Base-by-base conservation (phyloP, 1,140 invertebrate genomes). In the Aphaenogaster rudis region DNA sequence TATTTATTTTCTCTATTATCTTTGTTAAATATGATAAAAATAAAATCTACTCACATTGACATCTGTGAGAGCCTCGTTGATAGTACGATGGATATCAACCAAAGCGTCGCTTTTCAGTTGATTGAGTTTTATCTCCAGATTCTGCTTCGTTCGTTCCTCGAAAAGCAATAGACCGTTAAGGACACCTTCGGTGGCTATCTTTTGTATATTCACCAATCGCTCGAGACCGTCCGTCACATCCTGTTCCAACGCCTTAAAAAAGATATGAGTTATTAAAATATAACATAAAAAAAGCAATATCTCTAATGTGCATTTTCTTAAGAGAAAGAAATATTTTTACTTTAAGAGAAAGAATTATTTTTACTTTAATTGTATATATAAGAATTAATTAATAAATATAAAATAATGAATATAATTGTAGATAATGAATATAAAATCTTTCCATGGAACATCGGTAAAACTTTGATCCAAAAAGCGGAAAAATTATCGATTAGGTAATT, bases 41-140 rank as follows among this genome's bases (percentile, higher is more conserved):
- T 48, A n/a, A 67, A n/a, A n/a, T n/a, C 52, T 39, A 42, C 45
- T 69, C 8, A 80, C 78, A 39, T 69, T 36, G 36, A 80, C 5
- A 52, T 80, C 8, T 48, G 52, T 17, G 7, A 69, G 9, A 39
- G 63, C 33, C 13, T 3, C 7, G 1, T 36, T 39, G 33, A 80
- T 39, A 48, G 21, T 50, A 39, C 52, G 28, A 15, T 52, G 13
- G 11, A 80, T 17, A 6, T 80, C 7, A 13, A 28, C 5, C 4
- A 69, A 67, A 69, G 45, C 17, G 0, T 28, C 11, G 17, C 3
- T 36, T 28, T 50, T 52, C 45, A 50, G 3, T 48, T 28, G 13
- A 9, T 69, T 39, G 2, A 80, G 3, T 42, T 28, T 39, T 2
- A 39, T 9, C 48, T 52, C 17, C 0, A 69, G 6, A 17, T 36